phyloP scores from a whole-genome alignment of 1,140 invertebrate species.

The Alviniconcha marisindica region DNA sequence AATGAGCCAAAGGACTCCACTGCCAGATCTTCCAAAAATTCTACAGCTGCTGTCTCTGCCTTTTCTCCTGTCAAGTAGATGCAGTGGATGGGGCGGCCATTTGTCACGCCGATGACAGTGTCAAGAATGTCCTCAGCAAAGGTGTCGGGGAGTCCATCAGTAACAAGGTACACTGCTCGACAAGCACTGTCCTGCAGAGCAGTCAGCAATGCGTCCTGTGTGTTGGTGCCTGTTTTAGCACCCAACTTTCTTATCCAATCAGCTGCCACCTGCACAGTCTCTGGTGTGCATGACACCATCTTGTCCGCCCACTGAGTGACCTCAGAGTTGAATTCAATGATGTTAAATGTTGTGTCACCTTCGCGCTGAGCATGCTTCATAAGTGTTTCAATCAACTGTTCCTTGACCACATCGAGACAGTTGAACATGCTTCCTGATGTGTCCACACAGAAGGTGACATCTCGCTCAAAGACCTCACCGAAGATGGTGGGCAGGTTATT shows the following conservation, averaged over 20 bases:
- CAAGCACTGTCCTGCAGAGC: constrained; percentile 69
- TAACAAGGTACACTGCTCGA: constrained; percentile 74
- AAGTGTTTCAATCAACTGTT: constrained; percentile 73
- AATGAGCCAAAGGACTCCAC: constrained; percentile 75
- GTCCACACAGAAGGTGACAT: constrained; percentile 75
- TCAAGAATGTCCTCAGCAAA: constrained; percentile 73
- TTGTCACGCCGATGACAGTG: constrained; percentile 57
- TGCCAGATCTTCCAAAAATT: constrained; percentile 74
- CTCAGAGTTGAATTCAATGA: constrained; percentile 74
- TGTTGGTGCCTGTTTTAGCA: constrained; percentile 76
- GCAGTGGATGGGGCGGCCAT: constrained; percentile 70
- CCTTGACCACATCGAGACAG: constrained; percentile 70
- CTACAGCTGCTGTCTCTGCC: constrained; percentile 66
- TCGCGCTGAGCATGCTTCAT: constrained; percentile 62
- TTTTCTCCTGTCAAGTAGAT: constrained; percentile 69
- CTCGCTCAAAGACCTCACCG: constrained; percentile 68
- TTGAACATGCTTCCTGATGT: constrained; percentile 76
- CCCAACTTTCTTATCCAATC: constrained; percentile 72
- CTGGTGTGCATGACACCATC: constrained; percentile 73
- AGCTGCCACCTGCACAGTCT: constrained; percentile 72
- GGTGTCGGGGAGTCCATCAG: constrained; percentile 75
- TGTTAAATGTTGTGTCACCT: constrained; percentile 68
- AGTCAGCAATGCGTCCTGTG: constrained; percentile 71
- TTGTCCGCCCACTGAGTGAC: constrained; percentile 75
- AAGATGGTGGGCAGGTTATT: constrained; percentile 64